Percentiles rank a stretch among this genome's conserved stretches.
Evolutionary conservation across 2,888 invertebrate species (phyloP).

Genomic region (Fragum fragum): DNA sequence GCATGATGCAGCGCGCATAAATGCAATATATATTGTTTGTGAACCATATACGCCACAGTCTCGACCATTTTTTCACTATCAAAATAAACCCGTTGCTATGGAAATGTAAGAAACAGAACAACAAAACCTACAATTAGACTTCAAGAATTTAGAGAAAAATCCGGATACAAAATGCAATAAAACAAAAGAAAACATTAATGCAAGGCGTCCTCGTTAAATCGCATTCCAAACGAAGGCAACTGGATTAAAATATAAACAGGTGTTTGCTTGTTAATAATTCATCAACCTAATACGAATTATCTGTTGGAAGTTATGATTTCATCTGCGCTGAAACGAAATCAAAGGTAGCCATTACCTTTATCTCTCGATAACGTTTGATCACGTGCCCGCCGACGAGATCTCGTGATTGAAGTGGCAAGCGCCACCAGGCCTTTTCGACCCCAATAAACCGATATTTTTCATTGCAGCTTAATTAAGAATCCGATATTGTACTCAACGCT

Average conservation of each 20-base stretch:
- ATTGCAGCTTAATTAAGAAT: slow-evolving; percentile 6
- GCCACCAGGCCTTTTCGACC: slow-evolving; percentile 5
- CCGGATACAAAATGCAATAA: no score
- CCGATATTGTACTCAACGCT: neutral
- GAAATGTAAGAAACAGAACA: no score
- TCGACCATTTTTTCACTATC: no score
- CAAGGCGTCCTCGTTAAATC: no score
- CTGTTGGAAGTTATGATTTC: slow-evolving; percentile 28
- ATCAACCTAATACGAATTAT: slow-evolving; percentile 9
- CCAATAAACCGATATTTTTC: neutral
- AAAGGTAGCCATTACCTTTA: slow-evolving; percentile 1
- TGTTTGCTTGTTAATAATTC: slow-evolving; percentile 21
- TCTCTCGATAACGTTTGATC: slow-evolving; percentile 24
- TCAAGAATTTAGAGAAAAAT: no score
- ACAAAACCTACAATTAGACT: no score
- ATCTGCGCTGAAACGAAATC: neutral
- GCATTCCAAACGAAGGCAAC: neutral
- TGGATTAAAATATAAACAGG: slow-evolving; percentile 17
- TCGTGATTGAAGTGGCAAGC: slow-evolving; percentile 16
- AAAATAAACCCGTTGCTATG: no score
- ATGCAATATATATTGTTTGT: no score
- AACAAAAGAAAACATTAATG: no score
- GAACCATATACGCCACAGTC: no score
- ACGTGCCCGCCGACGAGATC: slow-evolving; percentile 17
- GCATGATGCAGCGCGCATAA: no score